A percentile compares a stretch with the other conserved stretches of the same genome.
phyloP scores from a whole-genome alignment of 2,113 vertebrate genomes.

The Macquaria ambigua region DNA sequence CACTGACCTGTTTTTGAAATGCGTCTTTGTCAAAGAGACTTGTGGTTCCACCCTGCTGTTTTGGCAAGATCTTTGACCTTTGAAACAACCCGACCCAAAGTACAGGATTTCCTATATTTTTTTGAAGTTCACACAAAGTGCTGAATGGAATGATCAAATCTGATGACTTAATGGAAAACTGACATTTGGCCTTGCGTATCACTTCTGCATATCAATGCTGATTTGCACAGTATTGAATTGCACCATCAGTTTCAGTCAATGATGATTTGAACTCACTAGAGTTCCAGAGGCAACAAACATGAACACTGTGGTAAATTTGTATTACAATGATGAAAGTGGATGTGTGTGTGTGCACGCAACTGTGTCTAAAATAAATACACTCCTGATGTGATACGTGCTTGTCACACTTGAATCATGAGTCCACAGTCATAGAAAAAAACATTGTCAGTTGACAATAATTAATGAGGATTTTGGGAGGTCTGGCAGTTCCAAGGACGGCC shows the following conservation, averaged over 20 bases:
- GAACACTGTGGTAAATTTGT: not conserved
- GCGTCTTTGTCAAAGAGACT: not conserved
- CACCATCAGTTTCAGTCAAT: conserved; percentile 6
- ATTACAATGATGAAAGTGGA: not conserved
- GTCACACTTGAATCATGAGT: conserved; percentile 18
- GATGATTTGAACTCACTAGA: not conserved
- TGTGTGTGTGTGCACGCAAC: not conserved
- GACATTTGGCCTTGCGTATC: conserved; percentile 20
- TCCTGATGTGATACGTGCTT: conserved; percentile 8
- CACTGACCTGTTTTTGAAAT: not conserved
- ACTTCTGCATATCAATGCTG: conserved; percentile 55
- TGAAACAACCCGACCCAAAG: not conserved
- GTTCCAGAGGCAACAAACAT: conserved; percentile 1
- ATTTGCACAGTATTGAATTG: not conserved
- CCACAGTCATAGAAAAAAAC: conserved; percentile 1
- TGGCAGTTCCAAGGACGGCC: conserved; percentile 48
- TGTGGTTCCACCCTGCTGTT: not conserved
- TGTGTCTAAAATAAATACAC: not conserved
- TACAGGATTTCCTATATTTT: conserved; percentile 3
- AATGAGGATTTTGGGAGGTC: conserved; percentile 52
- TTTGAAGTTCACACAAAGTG: conserved; percentile 2
- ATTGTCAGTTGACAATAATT: conserved; percentile 54
- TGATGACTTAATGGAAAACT: conserved; percentile 48
- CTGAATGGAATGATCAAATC: conserved; percentile 31
- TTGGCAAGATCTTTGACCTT: not conserved